These are phyloP conservation scores for Phenganax stokvisi DNA, from an alignment of 92 coral and sea anemone species.

Conservation along the genomic window DNA sequence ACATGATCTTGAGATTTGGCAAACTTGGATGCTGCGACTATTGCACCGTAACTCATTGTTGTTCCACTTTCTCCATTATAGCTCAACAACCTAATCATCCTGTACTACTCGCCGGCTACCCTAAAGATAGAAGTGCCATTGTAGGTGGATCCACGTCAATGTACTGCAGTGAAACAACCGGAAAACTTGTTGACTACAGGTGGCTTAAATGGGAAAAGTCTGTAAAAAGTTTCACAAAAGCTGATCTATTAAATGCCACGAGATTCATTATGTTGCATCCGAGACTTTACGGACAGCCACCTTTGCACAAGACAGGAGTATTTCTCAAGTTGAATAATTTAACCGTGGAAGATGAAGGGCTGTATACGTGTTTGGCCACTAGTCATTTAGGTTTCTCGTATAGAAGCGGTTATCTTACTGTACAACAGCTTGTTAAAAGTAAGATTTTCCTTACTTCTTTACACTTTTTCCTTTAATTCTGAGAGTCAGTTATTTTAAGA, in stretches of 20 bases:
- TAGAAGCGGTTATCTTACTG: constrained; percentile 15
- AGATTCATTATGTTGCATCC: constrained; percentile 13
- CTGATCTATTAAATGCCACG: not conserved
- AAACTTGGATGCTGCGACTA: too few species aligned
- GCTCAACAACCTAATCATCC: not conserved
- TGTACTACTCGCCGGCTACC: constrained; percentile 25
- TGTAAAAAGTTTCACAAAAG: not conserved
- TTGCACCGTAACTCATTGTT: not conserved
- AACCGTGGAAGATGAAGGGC: constrained; percentile 23
- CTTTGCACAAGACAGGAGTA: not conserved
- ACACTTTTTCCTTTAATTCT: too few species aligned
- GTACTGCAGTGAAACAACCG: constrained; percentile 13
- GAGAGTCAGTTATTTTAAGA: too few species aligned
- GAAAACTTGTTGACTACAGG: constrained; percentile 15
- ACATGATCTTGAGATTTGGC: not conserved
- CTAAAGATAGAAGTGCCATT: constrained; percentile 3
- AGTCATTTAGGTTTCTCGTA: not conserved
- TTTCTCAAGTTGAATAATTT: constrained; percentile 3
- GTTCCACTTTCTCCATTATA: not conserved
- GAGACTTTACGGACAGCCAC: not conserved
- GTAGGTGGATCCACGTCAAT: constrained; percentile 2
- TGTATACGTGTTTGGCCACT: constrained; percentile 27
- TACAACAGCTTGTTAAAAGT: constrained; percentile 13
- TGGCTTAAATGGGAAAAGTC: constrained; percentile 28
- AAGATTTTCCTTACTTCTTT: not conserved